phyloP scores from a whole-genome alignment of 2,113 vertebrate species.

The Hemiscyllium ocellatum region DNA sequence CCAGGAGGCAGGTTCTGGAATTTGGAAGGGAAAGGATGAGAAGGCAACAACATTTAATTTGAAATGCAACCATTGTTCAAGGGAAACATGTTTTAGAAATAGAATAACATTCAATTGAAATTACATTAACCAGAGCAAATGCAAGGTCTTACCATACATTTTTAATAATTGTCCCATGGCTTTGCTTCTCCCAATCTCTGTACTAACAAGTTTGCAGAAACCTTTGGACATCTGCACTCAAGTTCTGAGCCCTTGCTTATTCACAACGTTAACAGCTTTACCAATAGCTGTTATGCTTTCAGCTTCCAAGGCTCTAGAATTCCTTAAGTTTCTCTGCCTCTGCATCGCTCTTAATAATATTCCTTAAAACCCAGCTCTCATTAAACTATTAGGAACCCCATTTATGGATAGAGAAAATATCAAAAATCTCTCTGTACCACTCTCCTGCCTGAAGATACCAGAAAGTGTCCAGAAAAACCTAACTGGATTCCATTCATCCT shows the following conservation, averaged over 20 bases:
- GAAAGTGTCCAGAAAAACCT: too few species aligned
- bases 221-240: background rate
- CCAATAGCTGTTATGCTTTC: background rate
- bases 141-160: background rate
- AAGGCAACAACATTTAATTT: too few species aligned
- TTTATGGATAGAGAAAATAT: background rate
- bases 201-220: background rate
- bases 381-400: background rate
- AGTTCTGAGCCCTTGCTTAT: background rate
- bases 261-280: background rate
- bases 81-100: too few species aligned
- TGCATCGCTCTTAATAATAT: background rate
- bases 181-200: background rate
- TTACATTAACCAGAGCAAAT: too few species aligned
- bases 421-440: too few species aligned
- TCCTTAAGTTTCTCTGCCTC: background rate
- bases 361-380: background rate
- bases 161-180: background rate
- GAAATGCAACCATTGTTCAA: too few species aligned
- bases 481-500: too few species aligned
- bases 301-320: background rate
- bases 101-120: too few species aligned
- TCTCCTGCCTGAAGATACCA: too few species aligned
- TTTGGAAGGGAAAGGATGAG: too few species aligned
- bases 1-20: too few species aligned